Evolutionary conservation across 2,797 vertebrate species (phyloP).

Genomic region (Paramormyrops hopkinsi): DNA sequence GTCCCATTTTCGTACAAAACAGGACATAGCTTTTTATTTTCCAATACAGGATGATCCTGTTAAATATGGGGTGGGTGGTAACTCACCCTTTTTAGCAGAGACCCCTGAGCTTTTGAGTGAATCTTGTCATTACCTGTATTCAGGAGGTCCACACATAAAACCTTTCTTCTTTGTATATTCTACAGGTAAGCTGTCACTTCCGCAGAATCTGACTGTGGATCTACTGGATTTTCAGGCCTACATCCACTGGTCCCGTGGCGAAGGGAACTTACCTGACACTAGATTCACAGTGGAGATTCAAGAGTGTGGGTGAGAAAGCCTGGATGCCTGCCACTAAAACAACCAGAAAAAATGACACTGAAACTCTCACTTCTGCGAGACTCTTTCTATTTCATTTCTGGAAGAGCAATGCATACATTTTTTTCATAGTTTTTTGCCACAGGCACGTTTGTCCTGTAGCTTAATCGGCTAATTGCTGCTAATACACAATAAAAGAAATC

Average conservation of each 20-base stretch:
- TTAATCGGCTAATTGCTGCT: neutral
- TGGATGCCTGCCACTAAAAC: neutral
- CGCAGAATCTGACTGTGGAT: slow-evolving; percentile 36
- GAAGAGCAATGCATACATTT: neutral
- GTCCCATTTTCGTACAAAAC: neutral
- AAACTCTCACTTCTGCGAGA: too few relatives aligned
- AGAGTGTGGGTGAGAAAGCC: neutral
- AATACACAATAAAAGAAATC: neutral
- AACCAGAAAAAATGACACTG: neutral
- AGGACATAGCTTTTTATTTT: neutral
- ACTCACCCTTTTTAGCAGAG: neutral
- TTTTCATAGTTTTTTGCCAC: neutral
- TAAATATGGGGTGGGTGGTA: neutral
- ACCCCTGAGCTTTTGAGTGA: neutral
- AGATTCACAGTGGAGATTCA: slow-evolving; percentile 33
- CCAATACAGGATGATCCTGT: neutral
- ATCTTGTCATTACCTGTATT: neutral
- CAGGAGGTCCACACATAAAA: neutral
- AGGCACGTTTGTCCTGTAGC: neutral
- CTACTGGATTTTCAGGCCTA: slow-evolving; percentile 36
- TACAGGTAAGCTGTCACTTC: slow-evolving; percentile 34
- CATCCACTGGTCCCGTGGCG: slow-evolving; percentile 32
- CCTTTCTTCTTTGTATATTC: neutral
- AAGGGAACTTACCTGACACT: slow-evolving; percentile 28
- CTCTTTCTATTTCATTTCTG: neutral